These are phyloP conservation scores for Pristionchus arcanus DNA, from an alignment of 2,888 invertebrate species.

Conservation along the genomic window DNA sequence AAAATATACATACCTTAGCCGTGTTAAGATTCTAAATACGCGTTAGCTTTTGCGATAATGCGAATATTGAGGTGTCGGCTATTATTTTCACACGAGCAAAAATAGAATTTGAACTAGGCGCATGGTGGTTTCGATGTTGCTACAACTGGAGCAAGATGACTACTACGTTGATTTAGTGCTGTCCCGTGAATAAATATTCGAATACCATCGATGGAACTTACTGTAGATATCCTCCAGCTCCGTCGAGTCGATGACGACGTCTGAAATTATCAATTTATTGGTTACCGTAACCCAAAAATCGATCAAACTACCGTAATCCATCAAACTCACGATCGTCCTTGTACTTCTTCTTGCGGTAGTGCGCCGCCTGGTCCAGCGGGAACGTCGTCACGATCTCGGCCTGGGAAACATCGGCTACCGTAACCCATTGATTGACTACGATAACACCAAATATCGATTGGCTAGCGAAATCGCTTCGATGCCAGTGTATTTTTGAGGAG, in stretches of 20 bases:
- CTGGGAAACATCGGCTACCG: background rate
- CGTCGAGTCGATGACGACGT: slow-evolving; percentile 14
- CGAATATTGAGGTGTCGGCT: no score
- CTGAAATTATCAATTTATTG: background rate
- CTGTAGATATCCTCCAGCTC: slow-evolving; percentile 14
- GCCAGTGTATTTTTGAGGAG: no score
- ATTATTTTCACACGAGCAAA: no score
- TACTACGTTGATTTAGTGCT: background rate
- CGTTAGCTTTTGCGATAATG: background rate
- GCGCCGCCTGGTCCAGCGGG: background rate
- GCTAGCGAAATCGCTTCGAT: background rate
- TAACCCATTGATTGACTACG: background rate
- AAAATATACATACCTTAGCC: no score
- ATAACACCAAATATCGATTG: background rate
- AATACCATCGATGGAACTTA: background rate
- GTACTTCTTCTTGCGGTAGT: slow-evolving; percentile 12
- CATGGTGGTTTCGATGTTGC: background rate
- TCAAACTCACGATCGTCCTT: slow-evolving; percentile 16
- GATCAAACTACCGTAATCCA: background rate
- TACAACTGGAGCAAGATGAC: background rate
- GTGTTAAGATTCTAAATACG: background rate
- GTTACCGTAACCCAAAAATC: background rate
- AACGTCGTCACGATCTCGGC: slow-evolving; percentile 38
- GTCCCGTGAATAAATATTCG: no score
- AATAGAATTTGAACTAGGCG: background rate